These are phyloP conservation scores for Enteromius thamalakanensis DNA, from an alignment of 2,797 vertebrate species.

Conservation along the genomic window DNA sequence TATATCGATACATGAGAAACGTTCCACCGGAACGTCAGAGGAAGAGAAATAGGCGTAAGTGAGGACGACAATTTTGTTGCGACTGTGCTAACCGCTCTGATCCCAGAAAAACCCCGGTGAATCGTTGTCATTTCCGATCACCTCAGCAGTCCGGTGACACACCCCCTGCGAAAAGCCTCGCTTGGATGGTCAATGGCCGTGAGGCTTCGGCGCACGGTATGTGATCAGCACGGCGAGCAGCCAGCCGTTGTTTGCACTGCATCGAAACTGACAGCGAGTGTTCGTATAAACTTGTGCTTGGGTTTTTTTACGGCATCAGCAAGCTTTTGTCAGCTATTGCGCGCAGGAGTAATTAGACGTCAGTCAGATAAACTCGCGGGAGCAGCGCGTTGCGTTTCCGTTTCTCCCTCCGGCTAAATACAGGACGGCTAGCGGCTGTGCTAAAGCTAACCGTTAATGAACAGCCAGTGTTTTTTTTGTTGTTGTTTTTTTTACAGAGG, in stretches of 20 bases:
- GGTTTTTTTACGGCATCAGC: neutral
- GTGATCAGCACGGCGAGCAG: neutral
- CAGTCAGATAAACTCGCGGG: neutral
- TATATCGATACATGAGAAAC: neutral
- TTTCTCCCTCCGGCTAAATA: neutral
- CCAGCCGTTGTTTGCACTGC: neutral
- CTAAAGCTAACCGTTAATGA: slow-evolving; percentile 40
- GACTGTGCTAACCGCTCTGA: neutral
- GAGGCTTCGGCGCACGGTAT: slow-evolving; percentile 51
- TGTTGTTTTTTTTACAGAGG: neutral
- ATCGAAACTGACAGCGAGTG: slow-evolving; percentile 42
- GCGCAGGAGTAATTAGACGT: neutral
- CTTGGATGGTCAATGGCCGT: slow-evolving; percentile 53
- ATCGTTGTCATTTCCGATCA: neutral
- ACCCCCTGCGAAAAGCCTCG: slow-evolving; percentile 6
- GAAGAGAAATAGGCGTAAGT: slow-evolving; percentile 39
- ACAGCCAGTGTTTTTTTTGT: neutral
- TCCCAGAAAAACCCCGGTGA: slow-evolving; percentile 15
- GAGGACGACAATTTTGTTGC: slow-evolving; percentile 25
- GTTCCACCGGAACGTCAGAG: slow-evolving; percentile 37
- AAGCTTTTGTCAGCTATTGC: neutral
- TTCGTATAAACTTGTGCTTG: neutral
- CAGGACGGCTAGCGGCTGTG: slow-evolving; percentile 23
- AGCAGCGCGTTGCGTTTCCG: slow-evolving; percentile 19
- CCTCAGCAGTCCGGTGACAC: neutral